Conservation (phyloP, 1,140 invertebrate species). For the Drosophila guanche region DNA sequence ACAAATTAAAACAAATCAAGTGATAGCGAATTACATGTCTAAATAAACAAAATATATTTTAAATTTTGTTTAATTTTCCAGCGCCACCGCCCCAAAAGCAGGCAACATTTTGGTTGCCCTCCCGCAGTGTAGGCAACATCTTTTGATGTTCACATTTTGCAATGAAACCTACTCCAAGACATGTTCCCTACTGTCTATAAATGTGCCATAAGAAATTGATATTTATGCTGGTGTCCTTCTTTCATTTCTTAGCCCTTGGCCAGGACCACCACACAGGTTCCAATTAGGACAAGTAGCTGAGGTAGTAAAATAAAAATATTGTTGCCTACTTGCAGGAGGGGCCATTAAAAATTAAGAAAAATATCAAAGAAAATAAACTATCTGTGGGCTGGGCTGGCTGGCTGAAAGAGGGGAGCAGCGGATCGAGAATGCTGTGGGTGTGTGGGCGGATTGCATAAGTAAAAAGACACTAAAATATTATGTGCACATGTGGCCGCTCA, state of each 20-base stretch:
- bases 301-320: conserved; percentile 60
- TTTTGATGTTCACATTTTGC: too few relatives aligned
- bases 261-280: conserved; percentile 36
- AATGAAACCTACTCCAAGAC: too few relatives aligned
- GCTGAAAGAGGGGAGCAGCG: neutral
- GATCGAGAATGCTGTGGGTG: neutral
- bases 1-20: too few relatives aligned
- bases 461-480: conserved; percentile 73
- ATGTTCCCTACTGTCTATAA: too few relatives aligned
- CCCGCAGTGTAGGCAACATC: too few relatives aligned
- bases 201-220: too few relatives aligned
- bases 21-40: too few relatives aligned
- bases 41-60: too few relatives aligned
- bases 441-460: conserved; percentile 38
- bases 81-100: too few relatives aligned
- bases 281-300: conserved; percentile 68
- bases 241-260: neutral
- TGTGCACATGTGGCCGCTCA: conserved; percentile 62
- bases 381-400: too few relatives aligned
- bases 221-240: neutral
- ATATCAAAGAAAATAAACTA: conserved; percentile 61
- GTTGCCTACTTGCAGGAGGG: conserved; percentile 61
- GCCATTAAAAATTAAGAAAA: conserved; percentile 73
- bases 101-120: too few relatives aligned
- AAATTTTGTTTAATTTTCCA: neutral